A percentile compares a stretch with the other conserved stretches of the same genome.
Conservation (phyloP, 1,140 invertebrate genomes). For the Chironomus tepperi region DNA sequence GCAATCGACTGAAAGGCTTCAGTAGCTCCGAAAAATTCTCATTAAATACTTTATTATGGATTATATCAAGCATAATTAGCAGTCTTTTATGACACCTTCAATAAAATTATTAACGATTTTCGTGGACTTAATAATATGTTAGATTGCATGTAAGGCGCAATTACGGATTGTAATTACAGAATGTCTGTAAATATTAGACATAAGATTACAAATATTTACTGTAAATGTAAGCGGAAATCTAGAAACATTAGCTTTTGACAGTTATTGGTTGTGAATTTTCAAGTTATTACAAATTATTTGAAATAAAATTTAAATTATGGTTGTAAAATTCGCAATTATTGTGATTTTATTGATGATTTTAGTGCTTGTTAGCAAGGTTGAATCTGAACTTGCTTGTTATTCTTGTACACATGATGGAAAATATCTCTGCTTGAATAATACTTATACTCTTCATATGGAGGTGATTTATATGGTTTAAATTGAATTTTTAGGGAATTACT, state of each 20-base stretch:
- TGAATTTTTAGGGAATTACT: background rate
- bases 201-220: background rate
- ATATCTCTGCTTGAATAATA: background rate
- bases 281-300: background rate
- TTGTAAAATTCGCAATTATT: background rate
- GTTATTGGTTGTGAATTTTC: background rate
- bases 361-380: background rate
- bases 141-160: background rate
- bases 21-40: background rate
- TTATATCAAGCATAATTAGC: background rate
- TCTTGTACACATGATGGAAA: background rate
- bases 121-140: background rate
- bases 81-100: background rate
- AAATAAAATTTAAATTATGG: background rate
- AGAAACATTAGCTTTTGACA: background rate
- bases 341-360: background rate
- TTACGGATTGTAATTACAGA: background rate
- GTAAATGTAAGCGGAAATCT: background rate
- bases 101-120: background rate
- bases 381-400: background rate
- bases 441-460: background rate
- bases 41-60: background rate
- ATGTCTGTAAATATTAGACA: background rate
- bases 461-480: background rate
- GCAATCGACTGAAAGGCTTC: background rate